Conservation (phyloP, 1,140 invertebrate genomes). For the Drosophila bocki region DNA sequence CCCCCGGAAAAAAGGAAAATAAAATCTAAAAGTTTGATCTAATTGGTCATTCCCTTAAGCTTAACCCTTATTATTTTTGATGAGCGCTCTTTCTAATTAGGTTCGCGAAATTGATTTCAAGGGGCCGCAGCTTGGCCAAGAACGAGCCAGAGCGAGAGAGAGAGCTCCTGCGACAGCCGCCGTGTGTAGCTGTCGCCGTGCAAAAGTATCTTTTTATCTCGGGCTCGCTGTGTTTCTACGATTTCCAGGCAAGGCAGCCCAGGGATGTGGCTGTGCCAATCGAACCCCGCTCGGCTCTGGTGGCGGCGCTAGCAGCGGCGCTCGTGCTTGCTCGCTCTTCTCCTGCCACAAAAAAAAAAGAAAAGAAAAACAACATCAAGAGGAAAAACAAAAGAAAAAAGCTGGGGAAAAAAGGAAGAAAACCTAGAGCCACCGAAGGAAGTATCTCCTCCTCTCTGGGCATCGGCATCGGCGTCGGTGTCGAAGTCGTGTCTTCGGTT, state of each 20-base stretch:
- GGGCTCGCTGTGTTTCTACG: conserved; percentile 66
- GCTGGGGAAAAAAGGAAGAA: conserved; percentile 26
- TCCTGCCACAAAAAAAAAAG: conserved; percentile 3
- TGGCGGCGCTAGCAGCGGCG: conserved; percentile 27
- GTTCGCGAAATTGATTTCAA: conserved; percentile 62
- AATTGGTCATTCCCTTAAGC: conserved; percentile 80
- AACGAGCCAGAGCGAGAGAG: conserved; percentile 22
- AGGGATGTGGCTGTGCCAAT: conserved; percentile 61
- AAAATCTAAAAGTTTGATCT: conserved; percentile 65
- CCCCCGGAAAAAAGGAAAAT: conserved; percentile 6
- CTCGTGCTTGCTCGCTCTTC: conserved; percentile 63
- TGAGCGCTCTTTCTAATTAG: conserved; percentile 65
- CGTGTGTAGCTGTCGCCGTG: conserved; percentile 60
- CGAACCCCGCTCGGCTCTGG: conserved; percentile 41
- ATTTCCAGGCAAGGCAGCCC: conserved; percentile 46
- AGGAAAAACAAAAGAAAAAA: conserved; percentile 13
- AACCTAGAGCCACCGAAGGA: conserved; percentile 29
- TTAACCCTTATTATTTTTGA: conserved; percentile 69
- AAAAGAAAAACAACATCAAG: neutral
- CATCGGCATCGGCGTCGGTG: conserved; percentile 20
- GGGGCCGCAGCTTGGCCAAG: conserved; percentile 5
- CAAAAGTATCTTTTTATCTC: conserved; percentile 82
- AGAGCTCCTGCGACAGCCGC: conserved; percentile 11
- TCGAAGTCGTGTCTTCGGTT: conserved; percentile 44
- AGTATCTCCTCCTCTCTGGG: conserved; percentile 20